Conservation (phyloP, 2,888 invertebrate species). For the Campaea margaritaria region DNA sequence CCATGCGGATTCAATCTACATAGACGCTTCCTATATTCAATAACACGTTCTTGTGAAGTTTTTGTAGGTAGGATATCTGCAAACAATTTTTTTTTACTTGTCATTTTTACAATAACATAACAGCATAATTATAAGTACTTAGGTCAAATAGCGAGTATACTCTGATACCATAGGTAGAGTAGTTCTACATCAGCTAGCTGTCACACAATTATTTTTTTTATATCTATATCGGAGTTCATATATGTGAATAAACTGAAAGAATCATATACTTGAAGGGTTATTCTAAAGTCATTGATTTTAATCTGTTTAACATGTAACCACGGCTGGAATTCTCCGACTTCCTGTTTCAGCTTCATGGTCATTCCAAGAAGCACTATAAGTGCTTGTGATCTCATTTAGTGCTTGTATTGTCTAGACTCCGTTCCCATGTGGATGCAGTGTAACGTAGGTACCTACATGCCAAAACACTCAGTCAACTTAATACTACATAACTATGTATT, state of each 20-base stretch:
- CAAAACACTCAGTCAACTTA: background rate
- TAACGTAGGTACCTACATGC: constrained; percentile 15
- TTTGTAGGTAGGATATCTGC: background rate
- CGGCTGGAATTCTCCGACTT: constrained; percentile 41
- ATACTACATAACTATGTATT: background rate
- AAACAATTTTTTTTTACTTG: too few species aligned
- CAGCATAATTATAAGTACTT: too few species aligned
- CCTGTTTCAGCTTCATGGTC: constrained; percentile 43
- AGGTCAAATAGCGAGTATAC: too few species aligned
- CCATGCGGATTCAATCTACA: constrained; percentile 22
- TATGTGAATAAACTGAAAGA: too few species aligned
- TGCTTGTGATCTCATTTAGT: constrained; percentile 47
- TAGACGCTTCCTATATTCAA: constrained; percentile 1
- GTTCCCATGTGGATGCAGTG: constrained; percentile 26
- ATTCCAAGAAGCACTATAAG: constrained; percentile 47
- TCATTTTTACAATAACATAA: too few species aligned
- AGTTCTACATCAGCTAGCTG: too few species aligned
- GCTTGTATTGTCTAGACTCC: constrained; percentile 41
- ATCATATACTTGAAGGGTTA: too few species aligned
- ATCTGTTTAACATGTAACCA: constrained; percentile 21
- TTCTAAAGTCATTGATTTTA: constrained; percentile 24
- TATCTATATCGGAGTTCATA: background rate
- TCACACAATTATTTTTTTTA: too few species aligned
- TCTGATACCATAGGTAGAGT: too few species aligned
- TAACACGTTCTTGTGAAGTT: background rate